Percentiles rank a stretch among this genome's conserved stretches.
These are phyloP conservation scores for Melitaea athalia DNA, from an alignment of 2,888 invertebrate species.

Conservation along the genomic window DNA sequence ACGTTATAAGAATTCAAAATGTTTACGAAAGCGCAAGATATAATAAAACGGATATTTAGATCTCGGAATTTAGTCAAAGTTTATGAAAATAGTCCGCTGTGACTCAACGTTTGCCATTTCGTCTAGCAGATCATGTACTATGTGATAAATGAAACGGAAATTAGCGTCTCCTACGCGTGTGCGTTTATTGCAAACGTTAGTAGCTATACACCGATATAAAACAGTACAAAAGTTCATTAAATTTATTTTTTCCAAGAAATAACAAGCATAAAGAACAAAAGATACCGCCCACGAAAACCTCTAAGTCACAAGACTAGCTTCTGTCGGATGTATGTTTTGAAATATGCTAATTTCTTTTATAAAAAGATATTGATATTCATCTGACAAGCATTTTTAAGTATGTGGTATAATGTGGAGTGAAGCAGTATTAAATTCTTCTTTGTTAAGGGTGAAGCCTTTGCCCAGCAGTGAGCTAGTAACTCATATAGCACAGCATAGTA, in stretches of 20 bases:
- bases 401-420: no score
- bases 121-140: conserved; percentile 47
- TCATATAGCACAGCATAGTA: no score
- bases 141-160: conserved; percentile 61
- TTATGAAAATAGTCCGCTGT: conserved; percentile 37
- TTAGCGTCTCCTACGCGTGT: conserved; percentile 54
- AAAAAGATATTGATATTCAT: no score
- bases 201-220: conserved; percentile 30
- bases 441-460: no score
- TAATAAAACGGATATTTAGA: conserved; percentile 35
- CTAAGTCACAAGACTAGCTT: conserved; percentile 3
- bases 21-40: conserved; percentile 29
- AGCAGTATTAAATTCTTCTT: no score
- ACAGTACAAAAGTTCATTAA: conserved; percentile 55
- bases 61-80: conserved; percentile 30
- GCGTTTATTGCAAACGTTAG: conserved; percentile 56
- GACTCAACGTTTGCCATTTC: conserved; percentile 45
- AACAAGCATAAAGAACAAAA: neutral
- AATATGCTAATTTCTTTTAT: neutral
- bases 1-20: conserved; percentile 28
- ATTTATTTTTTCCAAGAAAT: conserved; percentile 47
- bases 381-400: no score
- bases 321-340: neutral
- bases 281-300: neutral
- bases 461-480: no score